These are phyloP conservation scores for Zaprionus ornatus DNA, from an alignment of 1,140 invertebrate species.

Conservation along the genomic window DNA sequence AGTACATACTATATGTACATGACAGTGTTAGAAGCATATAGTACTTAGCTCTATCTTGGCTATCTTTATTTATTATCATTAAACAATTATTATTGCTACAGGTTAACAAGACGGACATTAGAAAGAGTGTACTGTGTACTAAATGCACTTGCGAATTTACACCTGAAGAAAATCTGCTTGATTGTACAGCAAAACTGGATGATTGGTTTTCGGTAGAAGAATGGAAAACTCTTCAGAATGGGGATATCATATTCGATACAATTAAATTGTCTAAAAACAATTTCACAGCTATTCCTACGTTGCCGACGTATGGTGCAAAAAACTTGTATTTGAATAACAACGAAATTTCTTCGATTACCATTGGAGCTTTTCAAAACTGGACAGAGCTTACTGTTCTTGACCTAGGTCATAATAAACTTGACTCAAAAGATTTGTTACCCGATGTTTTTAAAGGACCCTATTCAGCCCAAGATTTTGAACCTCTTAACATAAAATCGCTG, in stretches of 20 bases:
- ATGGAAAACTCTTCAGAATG: slow-evolving; percentile 83
- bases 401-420: slow-evolving; percentile 88
- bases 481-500: slow-evolving; percentile 87
- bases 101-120: slow-evolving; percentile 13
- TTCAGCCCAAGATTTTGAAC: slow-evolving; percentile 85
- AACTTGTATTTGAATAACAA: slow-evolving; percentile 85
- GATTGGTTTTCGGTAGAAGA: slow-evolving; percentile 70
- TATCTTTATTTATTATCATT: slow-evolving; percentile 32
- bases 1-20: slow-evolving; percentile 3
- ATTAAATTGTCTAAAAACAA: slow-evolving; percentile 74
- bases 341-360: slow-evolving; percentile 86
- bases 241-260: slow-evolving; percentile 76
- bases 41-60: not conserved
- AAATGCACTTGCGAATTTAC: slow-evolving; percentile 62
- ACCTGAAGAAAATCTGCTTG: slow-evolving; percentile 47
- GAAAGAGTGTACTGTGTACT: slow-evolving; percentile 69
- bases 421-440: slow-evolving; percentile 85
- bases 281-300: slow-evolving; percentile 53
- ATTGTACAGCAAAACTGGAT: slow-evolving; percentile 73
- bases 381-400: slow-evolving; percentile 87
- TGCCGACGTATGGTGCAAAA: slow-evolving; percentile 84
- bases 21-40: not conserved
- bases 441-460: slow-evolving; percentile 88
- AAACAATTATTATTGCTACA: not conserved
- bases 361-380: slow-evolving; percentile 87